Evolutionary conservation across 2,113 vertebrate species (phyloP).

Genomic region (Podarcis cretensis): DNA sequence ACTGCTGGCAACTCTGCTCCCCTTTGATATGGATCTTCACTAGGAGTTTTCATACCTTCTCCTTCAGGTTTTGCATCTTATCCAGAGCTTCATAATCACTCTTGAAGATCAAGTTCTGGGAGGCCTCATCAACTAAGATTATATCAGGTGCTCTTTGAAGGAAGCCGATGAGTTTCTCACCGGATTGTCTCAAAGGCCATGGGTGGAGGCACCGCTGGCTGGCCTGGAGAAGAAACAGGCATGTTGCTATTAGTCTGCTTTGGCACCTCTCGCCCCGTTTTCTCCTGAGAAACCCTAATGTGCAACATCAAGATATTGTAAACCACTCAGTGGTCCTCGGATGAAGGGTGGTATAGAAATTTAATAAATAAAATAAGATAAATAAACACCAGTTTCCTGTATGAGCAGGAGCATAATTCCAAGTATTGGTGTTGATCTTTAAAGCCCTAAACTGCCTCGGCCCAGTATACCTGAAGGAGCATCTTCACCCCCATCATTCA

Average conservation of each 20-base stretch:
- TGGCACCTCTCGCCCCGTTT: not conserved
- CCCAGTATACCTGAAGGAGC: too few species aligned
- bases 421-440: too few species aligned
- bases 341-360: too few species aligned
- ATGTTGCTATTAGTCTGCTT: not conserved
- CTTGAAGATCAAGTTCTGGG: not conserved
- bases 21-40: not conserved
- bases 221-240: not conserved
- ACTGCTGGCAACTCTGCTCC: not conserved
- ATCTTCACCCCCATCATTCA: too few species aligned
- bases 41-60: slow-evolving; percentile 6
- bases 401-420: too few species aligned
- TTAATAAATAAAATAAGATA: too few species aligned
- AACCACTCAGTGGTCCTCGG: too few species aligned
- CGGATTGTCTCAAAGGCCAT: slow-evolving; percentile 22
- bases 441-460: too few species aligned
- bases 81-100: not conserved
- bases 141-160: not conserved
- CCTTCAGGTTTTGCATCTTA: not conserved
- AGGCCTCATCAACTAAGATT: not conserved
- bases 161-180: not conserved
- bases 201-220: not conserved
- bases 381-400: too few species aligned
- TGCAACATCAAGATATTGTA: not conserved
- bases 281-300: not conserved